phyloP scores from a whole-genome alignment of 2,797 vertebrate species.

The Knipowitschia caucasica region DNA sequence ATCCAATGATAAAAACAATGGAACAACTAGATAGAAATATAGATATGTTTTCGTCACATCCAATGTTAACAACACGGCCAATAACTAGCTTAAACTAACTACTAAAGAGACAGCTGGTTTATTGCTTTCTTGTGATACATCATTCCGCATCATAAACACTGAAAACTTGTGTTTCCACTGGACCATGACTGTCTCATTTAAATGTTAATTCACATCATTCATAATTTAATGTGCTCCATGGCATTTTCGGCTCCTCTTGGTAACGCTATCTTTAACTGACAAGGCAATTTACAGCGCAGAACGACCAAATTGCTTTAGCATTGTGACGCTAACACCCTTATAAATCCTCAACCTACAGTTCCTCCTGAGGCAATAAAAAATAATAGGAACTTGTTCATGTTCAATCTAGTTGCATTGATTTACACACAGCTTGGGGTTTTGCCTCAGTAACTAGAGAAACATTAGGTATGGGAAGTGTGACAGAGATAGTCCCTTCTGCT shows the following conservation, averaged over 20 bases:
- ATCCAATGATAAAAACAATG: too few relatives aligned
- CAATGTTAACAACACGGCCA: conserved; percentile 10
- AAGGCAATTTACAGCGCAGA: conserved; percentile 62
- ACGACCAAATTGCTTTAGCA: conserved; percentile 60
- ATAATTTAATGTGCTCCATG: conserved; percentile 60
- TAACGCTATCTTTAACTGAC: conserved; percentile 59
- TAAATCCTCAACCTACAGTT: conserved; percentile 55
- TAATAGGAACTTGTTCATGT: conserved; percentile 39
- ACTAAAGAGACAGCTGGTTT: conserved; percentile 37
- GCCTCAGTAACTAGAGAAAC: conserved; percentile 36
- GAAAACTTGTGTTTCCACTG: conserved; percentile 53
- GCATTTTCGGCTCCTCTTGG: conserved; percentile 58
- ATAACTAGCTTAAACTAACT: conserved; percentile 23
- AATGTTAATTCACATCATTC: conserved; percentile 72
- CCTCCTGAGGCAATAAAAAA: conserved; percentile 51
- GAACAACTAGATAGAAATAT: too few relatives aligned
- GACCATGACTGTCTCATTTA: conserved; percentile 69
- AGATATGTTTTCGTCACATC: too few relatives aligned
- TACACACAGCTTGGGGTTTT: conserved; percentile 15
- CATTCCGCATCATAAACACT: conserved; percentile 61
- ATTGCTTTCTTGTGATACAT: conserved; percentile 45
- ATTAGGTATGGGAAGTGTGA: conserved; percentile 41
- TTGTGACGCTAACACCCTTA: conserved; percentile 51
- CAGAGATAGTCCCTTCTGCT: conserved; percentile 34
- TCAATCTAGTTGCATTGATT: conserved; percentile 55